These are phyloP conservation scores for Bufotes viridis DNA, from an alignment of 2,797 vertebrate genomes.

Conservation along the genomic window DNA sequence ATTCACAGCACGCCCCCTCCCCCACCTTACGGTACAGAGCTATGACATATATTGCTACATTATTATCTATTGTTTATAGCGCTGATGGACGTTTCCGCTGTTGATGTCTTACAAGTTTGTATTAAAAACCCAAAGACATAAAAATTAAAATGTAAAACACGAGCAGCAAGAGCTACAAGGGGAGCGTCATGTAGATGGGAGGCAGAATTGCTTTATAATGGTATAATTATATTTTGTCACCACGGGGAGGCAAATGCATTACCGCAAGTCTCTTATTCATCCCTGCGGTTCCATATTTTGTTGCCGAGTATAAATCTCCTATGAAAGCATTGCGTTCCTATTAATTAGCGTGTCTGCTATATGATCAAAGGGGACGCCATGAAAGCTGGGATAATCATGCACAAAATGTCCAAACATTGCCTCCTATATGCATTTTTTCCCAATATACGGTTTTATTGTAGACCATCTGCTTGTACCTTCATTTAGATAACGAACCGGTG, in stretches of 20 bases:
- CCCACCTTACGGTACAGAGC: background rate
- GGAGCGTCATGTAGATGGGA: background rate
- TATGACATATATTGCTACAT: background rate
- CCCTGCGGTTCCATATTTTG: slow-evolving; percentile 21
- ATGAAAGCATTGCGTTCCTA: slow-evolving; percentile 31
- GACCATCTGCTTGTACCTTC: background rate
- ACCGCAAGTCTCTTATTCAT: slow-evolving; percentile 63
- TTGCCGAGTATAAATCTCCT: slow-evolving; percentile 13
- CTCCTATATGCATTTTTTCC: background rate
- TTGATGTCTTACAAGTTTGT: background rate
- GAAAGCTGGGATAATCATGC: background rate
- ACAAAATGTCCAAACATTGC: background rate
- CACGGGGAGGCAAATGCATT: slow-evolving; percentile 57
- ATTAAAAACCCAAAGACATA: slow-evolving; percentile 6
- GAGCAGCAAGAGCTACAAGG: background rate
- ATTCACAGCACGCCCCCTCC: background rate
- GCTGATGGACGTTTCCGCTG: background rate
- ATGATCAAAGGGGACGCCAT: slow-evolving; percentile 30
- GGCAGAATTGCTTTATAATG: slow-evolving; percentile 28
- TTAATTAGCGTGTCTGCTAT: slow-evolving; percentile 29
- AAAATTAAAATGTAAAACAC: background rate
- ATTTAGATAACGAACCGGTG: background rate
- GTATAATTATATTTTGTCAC: slow-evolving; percentile 64
- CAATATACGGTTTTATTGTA: background rate
- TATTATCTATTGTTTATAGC: background rate